phyloP scores from a whole-genome alignment of 2,888 invertebrate genomes.

The Leuctra nigra region DNA sequence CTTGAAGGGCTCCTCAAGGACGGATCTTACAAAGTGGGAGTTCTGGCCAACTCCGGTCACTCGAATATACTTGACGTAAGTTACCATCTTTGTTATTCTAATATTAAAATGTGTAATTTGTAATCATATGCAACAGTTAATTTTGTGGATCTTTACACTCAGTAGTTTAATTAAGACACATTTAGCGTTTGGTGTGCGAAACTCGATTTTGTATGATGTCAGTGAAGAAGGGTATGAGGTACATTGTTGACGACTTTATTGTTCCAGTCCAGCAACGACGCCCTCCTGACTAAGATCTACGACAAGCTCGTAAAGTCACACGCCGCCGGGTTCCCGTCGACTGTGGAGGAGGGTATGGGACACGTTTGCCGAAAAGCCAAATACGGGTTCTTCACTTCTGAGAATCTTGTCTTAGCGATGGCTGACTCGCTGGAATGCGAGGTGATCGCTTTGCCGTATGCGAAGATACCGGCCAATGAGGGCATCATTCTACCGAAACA shows the following conservation, averaged over 20 bases:
- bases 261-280: background rate
- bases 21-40: conserved; percentile 11
- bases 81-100: too few relatives aligned
- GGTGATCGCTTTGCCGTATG: conserved; percentile 1
- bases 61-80: conserved; percentile 15
- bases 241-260: too few relatives aligned
- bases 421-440: conserved; percentile 1
- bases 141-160: too few relatives aligned
- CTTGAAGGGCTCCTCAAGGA: conserved; percentile 12
- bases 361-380: background rate
- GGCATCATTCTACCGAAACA: conserved; percentile 13
- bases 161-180: too few relatives aligned
- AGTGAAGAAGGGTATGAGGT: too few relatives aligned
- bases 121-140: too few relatives aligned
- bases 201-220: too few relatives aligned
- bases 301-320: conserved; percentile 7
- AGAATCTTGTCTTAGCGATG: background rate
- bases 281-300: background rate
- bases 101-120: background rate
- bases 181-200: too few relatives aligned
- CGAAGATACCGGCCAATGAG: conserved; percentile 4
- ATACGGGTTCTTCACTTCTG: conserved; percentile 12
- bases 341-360: background rate
- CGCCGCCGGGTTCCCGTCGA: background rate
- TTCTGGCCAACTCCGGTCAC: conserved; percentile 11